These are phyloP conservation scores for Rhogogaster chlorosoma DNA, from an alignment of 2,888 invertebrate genomes.

Conservation along the genomic window DNA sequence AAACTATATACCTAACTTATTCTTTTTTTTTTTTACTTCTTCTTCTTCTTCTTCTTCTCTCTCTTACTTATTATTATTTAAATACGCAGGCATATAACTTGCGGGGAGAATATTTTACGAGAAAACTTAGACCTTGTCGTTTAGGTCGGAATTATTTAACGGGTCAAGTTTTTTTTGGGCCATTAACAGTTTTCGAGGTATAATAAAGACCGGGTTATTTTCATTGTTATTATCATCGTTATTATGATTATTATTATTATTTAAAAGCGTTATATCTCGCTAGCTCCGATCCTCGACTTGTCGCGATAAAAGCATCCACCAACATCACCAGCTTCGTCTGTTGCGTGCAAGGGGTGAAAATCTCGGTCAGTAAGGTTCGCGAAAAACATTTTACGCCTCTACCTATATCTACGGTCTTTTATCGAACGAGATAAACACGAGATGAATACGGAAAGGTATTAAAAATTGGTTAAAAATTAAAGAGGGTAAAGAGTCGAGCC, in stretches of 20 bases:
- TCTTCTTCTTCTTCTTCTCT: background rate
- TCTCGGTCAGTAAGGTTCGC: background rate
- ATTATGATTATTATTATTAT: constrained; percentile 28
- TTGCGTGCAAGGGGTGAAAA: background rate
- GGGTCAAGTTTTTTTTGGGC: constrained; percentile 20
- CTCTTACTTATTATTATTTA: background rate
- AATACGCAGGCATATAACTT: background rate
- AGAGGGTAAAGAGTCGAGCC: constrained; percentile 24
- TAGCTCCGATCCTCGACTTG: background rate
- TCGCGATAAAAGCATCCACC: constrained; percentile 3
- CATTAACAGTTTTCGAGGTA: constrained; percentile 4
- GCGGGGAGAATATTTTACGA: background rate
- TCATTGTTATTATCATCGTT: constrained; percentile 7
- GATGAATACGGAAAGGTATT: constrained; percentile 33
- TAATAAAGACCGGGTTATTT: constrained; percentile 17
- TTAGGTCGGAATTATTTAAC: background rate
- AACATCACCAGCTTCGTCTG: background rate
- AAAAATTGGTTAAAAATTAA: constrained; percentile 41
- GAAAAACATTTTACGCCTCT: background rate
- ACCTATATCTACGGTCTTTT: background rate
- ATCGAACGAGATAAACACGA: background rate
- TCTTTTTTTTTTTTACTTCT: background rate
- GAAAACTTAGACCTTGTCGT: background rate
- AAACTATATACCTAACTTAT: background rate
- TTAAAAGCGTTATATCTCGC: background rate